Percentiles rank a stretch among this genome's conserved stretches.
Conservation (phyloP, 1,140 invertebrate species). For the Drosophila lowei region DNA sequence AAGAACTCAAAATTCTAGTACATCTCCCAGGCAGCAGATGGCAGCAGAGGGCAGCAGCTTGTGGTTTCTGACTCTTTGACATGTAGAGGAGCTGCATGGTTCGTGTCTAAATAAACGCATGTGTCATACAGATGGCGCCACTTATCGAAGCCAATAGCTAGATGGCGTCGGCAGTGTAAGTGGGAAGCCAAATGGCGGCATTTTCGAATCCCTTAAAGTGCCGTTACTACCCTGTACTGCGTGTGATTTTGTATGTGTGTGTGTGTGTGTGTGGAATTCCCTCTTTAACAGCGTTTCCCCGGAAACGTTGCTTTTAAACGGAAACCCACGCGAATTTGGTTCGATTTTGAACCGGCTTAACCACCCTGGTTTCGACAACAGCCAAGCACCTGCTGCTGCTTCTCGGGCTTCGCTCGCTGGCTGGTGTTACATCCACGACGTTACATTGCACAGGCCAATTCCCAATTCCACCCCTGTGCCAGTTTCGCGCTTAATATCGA, state of each 20-base stretch:
- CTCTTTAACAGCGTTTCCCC: background rate
- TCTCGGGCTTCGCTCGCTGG: background rate
- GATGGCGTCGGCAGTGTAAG: too few relatives aligned
- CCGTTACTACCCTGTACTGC: too few relatives aligned
- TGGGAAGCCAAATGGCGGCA: too few relatives aligned
- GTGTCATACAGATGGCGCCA: too few relatives aligned
- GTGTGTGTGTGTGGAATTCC: background rate
- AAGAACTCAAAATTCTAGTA: too few relatives aligned
- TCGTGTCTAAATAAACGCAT: too few relatives aligned
- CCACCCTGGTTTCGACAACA: background rate
- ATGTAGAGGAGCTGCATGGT: too few relatives aligned
- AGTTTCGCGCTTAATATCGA: slow-evolving; percentile 50
- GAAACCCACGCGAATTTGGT: slow-evolving; percentile 4
- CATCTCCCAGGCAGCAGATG: too few relatives aligned
- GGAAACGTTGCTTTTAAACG: background rate
- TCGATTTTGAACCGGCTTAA: slow-evolving; percentile 2
- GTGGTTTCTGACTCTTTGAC: too few relatives aligned
- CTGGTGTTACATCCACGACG: background rate
- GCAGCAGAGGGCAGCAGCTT: too few relatives aligned
- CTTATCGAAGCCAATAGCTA: too few relatives aligned
- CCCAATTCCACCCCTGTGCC: slow-evolving; percentile 27
- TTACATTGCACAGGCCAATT: slow-evolving; percentile 37
- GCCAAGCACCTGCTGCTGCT: slow-evolving; percentile 32
- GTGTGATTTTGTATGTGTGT: background rate
- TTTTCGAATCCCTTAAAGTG: too few relatives aligned